These are phyloP conservation scores for Crenuchus spilurus DNA, from an alignment of 2,797 vertebrate genomes.

Conservation along the genomic window DNA sequence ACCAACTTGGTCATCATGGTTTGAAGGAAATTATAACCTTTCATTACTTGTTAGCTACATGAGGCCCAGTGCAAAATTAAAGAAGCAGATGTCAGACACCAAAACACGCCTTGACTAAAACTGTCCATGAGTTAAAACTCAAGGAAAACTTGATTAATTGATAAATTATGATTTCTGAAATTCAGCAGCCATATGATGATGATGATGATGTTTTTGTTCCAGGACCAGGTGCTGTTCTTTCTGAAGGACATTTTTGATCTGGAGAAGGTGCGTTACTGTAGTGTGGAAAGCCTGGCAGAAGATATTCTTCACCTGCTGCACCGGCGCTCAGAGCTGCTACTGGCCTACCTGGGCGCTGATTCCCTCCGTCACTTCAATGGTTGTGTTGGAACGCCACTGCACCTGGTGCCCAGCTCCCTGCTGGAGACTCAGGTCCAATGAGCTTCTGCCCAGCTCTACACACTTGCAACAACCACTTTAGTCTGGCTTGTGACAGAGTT, in stretches of 20 bases:
- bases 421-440: conserved; percentile 80
- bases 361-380: conserved; percentile 62
- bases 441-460: conserved; percentile 18
- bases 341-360: conserved; percentile 84
- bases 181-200: too few species aligned
- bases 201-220: too few species aligned
- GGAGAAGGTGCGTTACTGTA: conserved; percentile 92
- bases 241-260: conserved; percentile 96
- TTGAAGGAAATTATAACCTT: too few species aligned
- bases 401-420: conserved; percentile 67
- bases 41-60: too few species aligned
- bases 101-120: too few species aligned
- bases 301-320: conserved; percentile 87
- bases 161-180: too few species aligned
- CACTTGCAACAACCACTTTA: neutral
- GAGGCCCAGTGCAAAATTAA: too few species aligned
- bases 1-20: too few species aligned
- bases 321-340: conserved; percentile 84
- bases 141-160: too few species aligned
- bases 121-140: too few species aligned
- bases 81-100: too few species aligned
- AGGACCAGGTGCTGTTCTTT: conserved; percentile 95
- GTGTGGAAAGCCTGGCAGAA: conserved; percentile 85
- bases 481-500: neutral
- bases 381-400: conserved; percentile 65